Percentiles rank a stretch among this genome's conserved stretches.
These are phyloP conservation scores for Crenuchus spilurus DNA, from an alignment of 2,797 vertebrate species.

Conservation along the genomic window DNA sequence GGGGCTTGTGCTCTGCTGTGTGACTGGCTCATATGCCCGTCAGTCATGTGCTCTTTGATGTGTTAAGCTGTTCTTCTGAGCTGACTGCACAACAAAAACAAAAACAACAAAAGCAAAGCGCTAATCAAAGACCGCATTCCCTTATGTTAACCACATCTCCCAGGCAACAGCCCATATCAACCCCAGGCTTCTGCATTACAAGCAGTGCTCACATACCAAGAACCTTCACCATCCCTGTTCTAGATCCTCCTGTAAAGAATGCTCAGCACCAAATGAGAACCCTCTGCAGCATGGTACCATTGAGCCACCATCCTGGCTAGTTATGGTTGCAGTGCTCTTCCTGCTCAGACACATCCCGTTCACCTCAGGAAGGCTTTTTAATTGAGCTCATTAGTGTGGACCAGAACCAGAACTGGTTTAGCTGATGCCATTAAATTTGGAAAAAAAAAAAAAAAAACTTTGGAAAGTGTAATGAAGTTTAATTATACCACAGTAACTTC, in stretches of 20 bases:
- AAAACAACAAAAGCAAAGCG: conserved; percentile 62
- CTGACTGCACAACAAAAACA: conserved; percentile 61
- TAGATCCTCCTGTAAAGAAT: neutral
- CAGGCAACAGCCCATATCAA: conserved; percentile 54
- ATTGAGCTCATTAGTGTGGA: too few species aligned
- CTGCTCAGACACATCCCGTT: too few species aligned
- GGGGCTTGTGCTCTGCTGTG: conserved; percentile 28
- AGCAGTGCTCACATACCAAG: conserved; percentile 41
- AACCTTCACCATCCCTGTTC: conserved; percentile 22
- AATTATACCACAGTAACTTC: too few species aligned
- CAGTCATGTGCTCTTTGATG: conserved; percentile 64
- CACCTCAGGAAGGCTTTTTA: too few species aligned
- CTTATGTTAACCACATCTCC: conserved; percentile 57
- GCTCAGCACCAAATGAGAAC: neutral
- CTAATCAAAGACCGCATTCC: conserved; percentile 64
- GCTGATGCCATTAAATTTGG: too few species aligned
- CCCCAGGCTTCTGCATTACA: conserved; percentile 39
- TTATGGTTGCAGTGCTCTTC: too few species aligned
- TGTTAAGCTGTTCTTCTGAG: conserved; percentile 58
- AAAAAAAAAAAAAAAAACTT: too few species aligned
- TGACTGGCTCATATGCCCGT: conserved; percentile 43
- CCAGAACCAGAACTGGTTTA: too few species aligned
- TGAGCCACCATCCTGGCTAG: too few species aligned
- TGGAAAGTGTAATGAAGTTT: too few species aligned
- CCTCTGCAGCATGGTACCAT: too few species aligned